Percentiles rank a stretch among this genome's conserved stretches.
Conservation (phyloP, 2,888 invertebrate species). For the Drosophila neutralis region DNA sequence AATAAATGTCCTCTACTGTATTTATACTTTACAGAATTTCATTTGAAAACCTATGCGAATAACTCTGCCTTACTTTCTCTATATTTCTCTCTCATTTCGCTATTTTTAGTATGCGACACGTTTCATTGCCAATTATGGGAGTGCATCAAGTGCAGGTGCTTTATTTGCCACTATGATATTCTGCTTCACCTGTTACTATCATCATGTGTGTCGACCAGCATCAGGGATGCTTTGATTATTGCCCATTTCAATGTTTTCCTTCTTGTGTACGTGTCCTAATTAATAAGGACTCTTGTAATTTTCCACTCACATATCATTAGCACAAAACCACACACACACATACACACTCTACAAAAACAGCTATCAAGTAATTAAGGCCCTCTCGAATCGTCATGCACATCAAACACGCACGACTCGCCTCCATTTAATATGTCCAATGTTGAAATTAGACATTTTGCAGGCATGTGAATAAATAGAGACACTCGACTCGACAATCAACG, state of each 20-base stretch:
- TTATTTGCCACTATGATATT: neutral
- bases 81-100: neutral
- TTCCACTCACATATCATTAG: slow-evolving; percentile 25
- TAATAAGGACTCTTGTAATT: slow-evolving; percentile 62
- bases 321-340: slow-evolving; percentile 17
- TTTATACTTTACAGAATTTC: neutral
- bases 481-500: slow-evolving; percentile 13
- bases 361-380: slow-evolving; percentile 69
- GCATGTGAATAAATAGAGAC: slow-evolving; percentile 5
- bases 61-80: neutral
- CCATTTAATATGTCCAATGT: slow-evolving; percentile 23
- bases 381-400: slow-evolving; percentile 53
- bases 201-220: neutral
- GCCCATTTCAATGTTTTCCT: slow-evolving; percentile 31
- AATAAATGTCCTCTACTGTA: neutral
- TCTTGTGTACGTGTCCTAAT: slow-evolving; percentile 66
- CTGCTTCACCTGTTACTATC: neutral
- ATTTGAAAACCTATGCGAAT: neutral
- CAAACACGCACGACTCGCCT: slow-evolving; percentile 37
- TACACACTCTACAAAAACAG: neutral
- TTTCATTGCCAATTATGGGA: slow-evolving; percentile 62
- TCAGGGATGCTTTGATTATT: slow-evolving; percentile 62
- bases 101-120: slow-evolving; percentile 50
- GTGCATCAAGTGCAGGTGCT: slow-evolving; percentile 57
- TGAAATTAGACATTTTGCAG: neutral